Evolutionary conservation across 1,140 invertebrate genomes (phyloP).

Genomic region (Drosophila equinoxialis): DNA sequence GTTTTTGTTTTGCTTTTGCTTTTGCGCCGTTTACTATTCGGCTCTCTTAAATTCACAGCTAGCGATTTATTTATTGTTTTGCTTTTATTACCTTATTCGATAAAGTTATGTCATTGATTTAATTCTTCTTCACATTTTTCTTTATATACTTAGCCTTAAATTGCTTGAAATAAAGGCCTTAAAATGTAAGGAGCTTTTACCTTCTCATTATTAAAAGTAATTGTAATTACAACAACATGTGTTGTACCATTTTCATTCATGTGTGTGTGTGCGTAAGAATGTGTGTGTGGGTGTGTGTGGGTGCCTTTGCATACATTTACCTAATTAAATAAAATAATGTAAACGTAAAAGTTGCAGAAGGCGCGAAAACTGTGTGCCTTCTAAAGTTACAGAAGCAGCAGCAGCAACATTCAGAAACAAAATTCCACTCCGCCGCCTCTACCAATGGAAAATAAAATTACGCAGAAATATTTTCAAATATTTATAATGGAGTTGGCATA

Average conservation of each 20-base stretch:
- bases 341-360: constrained; percentile 73
- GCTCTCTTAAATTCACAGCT: too few species aligned
- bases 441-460: constrained; percentile 68
- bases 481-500: constrained; percentile 44
- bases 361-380: constrained; percentile 55
- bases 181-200: constrained; percentile 32
- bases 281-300: constrained; percentile 18
- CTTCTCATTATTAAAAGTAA: constrained; percentile 74
- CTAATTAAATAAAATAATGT: constrained; percentile 82
- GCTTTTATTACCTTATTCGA: not conserved
- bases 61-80: too few species aligned
- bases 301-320: constrained; percentile 76
- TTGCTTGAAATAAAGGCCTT: constrained; percentile 11
- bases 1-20: too few species aligned
- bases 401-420: not conserved
- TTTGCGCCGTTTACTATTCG: too few species aligned
- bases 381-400: constrained; percentile 37
- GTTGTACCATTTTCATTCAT: constrained; percentile 45
- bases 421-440: constrained; percentile 33
- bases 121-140: not conserved
- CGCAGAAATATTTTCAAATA: constrained; percentile 65
- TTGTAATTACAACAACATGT: constrained; percentile 77
- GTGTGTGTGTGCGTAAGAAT: constrained; percentile 26
- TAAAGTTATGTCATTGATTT: not conserved
- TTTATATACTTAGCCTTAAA: constrained; percentile 8